phyloP scores from a whole-genome alignment of 2,888 invertebrate genomes.

The Arctia plantaginis region DNA sequence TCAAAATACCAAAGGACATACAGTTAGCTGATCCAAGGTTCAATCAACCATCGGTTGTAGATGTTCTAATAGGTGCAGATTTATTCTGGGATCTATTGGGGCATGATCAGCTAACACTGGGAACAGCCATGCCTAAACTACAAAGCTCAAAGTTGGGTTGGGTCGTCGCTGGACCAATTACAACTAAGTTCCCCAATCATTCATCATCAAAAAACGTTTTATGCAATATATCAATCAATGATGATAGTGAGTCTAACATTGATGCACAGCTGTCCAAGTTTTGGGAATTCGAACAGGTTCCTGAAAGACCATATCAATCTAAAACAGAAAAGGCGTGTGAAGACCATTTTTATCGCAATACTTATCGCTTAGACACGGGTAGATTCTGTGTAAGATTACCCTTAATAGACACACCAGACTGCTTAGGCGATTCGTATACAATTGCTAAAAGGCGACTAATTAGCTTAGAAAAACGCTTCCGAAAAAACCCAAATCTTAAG shows the following conservation, averaged over 20 bases:
- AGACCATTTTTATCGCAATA: conserved; percentile 18
- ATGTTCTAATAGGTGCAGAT: conserved; percentile 38
- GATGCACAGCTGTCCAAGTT: conserved; percentile 16
- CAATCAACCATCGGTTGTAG: conserved; percentile 27
- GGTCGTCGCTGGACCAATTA: conserved; percentile 34
- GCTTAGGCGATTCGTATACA: conserved; percentile 38
- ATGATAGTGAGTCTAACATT: neutral
- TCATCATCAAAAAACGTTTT: neutral
- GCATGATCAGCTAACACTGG: conserved; percentile 23
- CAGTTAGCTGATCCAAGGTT: conserved; percentile 34
- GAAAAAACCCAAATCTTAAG: conserved; percentile 13
- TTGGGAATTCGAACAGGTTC: conserved; percentile 24
- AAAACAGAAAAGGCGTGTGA: conserved; percentile 17
- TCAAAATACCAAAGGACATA: conserved; percentile 12
- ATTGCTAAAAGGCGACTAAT: conserved; percentile 32
- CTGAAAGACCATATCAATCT: neutral
- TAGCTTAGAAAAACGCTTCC: conserved; percentile 17
- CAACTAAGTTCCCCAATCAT: neutral
- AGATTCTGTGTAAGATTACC: conserved; percentile 34
- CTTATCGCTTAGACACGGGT: conserved; percentile 11
- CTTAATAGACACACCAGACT: conserved; percentile 6
- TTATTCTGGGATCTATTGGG: conserved; percentile 38
- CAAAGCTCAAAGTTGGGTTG: conserved; percentile 33
- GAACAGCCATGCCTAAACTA: conserved; percentile 23
- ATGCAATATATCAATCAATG: neutral